phyloP scores from a whole-genome alignment of 2,888 invertebrate genomes.

The Aplocera efformata region DNA sequence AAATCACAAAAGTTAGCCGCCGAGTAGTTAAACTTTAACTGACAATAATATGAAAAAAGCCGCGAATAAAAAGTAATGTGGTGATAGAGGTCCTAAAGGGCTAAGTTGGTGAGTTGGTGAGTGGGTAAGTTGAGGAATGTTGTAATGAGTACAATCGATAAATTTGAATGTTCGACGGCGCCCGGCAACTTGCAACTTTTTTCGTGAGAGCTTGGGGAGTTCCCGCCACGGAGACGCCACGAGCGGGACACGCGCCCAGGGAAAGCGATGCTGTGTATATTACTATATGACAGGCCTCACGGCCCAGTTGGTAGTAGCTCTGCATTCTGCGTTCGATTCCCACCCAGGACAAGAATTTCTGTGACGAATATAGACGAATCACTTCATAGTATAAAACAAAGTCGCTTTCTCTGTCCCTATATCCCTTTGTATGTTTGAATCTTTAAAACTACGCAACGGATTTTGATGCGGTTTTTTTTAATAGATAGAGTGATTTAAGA shows the following conservation, averaged over 20 bases:
- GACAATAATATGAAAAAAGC: conserved; percentile 78
- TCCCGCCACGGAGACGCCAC: conserved; percentile 70
- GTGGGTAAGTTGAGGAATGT: conserved; percentile 76
- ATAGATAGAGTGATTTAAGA: no score
- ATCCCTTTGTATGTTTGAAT: no score
- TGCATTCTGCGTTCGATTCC: no score
- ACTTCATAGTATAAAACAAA: no score
- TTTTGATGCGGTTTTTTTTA: no score
- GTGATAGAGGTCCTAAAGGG: conserved; percentile 68
- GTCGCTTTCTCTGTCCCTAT: no score
- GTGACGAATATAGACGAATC: no score
- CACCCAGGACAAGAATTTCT: no score
- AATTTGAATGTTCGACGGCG: conserved; percentile 79
- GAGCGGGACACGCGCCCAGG: conserved; percentile 30
- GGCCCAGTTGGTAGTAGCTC: no score
- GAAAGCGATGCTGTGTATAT: conserved; percentile 21
- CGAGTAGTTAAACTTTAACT: conserved; percentile 79
- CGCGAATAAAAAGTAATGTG: conserved; percentile 74
- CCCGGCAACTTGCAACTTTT: conserved; percentile 79
- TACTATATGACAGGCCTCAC: neutral
- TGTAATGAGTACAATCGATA: conserved; percentile 79
- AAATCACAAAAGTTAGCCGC: conserved; percentile 77
- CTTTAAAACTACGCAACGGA: no score
- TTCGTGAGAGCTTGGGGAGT: conserved; percentile 66
- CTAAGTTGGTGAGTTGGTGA: conserved; percentile 58